These are phyloP conservation scores for Decapterus maruadsi DNA, from an alignment of 2,797 vertebrate species.

Conservation along the genomic window DNA sequence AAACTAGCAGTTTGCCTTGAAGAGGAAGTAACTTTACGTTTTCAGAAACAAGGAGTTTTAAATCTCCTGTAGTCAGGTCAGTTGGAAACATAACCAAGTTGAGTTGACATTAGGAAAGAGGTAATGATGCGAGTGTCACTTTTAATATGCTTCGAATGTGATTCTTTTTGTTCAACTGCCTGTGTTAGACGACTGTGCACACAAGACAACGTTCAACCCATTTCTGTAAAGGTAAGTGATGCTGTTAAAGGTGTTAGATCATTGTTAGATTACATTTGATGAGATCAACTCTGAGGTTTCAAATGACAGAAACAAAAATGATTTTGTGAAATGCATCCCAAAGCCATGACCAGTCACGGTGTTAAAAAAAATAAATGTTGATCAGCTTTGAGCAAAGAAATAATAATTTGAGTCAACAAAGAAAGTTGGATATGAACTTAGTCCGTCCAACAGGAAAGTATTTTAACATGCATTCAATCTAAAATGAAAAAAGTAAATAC, in stretches of 20 bases:
- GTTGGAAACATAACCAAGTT: conserved; percentile 24
- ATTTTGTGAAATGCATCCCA: conserved; percentile 33
- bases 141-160: conserved; percentile 31
- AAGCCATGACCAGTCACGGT: conserved; percentile 35
- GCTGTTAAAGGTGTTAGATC: conserved; percentile 6
- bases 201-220: background rate
- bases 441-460: conserved; percentile 5
- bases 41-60: conserved; percentile 27
- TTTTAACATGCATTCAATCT: conserved; percentile 40
- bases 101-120: conserved; percentile 2
- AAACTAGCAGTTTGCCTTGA: conserved; percentile 71
- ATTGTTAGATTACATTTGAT: background rate
- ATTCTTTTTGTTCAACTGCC: background rate
- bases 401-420: background rate
- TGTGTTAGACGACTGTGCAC: background rate
- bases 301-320: background rate
- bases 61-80: conserved; percentile 19
- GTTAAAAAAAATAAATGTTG: conserved; percentile 16
- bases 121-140: background rate
- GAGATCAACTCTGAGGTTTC: conserved; percentile 1
- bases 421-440: background rate
- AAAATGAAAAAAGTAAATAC: background rate
- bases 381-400: conserved; percentile 33
- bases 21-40: conserved; percentile 61
- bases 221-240: conserved; percentile 14